A percentile compares a stretch with the other conserved stretches of the same genome.
Evolutionary conservation across 2,797 vertebrate species (phyloP).

Genomic region (Schizopygopsis pylzovi): DNA sequence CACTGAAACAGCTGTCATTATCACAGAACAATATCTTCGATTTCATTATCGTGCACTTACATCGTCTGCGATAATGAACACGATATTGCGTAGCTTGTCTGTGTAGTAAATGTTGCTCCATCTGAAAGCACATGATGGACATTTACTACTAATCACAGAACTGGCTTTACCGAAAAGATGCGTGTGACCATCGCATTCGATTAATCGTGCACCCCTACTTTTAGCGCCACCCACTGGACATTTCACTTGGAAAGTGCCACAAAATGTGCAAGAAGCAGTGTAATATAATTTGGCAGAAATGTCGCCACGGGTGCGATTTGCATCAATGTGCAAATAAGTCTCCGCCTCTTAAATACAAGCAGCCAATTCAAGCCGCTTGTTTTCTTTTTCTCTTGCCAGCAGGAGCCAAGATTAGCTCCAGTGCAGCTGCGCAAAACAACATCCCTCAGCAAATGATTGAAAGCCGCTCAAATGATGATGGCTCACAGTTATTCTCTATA

Average conservation of each 20-base stretch:
- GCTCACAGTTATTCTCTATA: conserved; percentile 9
- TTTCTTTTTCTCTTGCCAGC: conserved; percentile 25
- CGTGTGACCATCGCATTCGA: too few species aligned
- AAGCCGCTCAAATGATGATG: not conserved
- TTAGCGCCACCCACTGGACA: not conserved
- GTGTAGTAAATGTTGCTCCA: too few species aligned
- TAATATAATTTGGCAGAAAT: not conserved
- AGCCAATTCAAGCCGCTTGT: not conserved
- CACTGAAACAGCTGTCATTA: too few species aligned
- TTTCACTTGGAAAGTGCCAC: not conserved
- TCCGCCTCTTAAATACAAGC: not conserved
- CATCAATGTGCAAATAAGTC: conserved; percentile 29
- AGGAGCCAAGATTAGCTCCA: conserved; percentile 15
- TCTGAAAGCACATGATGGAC: too few species aligned
- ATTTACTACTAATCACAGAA: too few species aligned
- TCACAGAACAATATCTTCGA: too few species aligned
- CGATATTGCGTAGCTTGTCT: too few species aligned
- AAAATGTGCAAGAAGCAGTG: not conserved
- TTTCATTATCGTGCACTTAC: too few species aligned
- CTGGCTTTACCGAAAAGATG: too few species aligned
- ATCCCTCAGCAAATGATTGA: conserved; percentile 31
- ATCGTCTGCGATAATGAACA: too few species aligned
- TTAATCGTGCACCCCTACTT: not conserved
- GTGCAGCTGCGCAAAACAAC: conserved; percentile 14
- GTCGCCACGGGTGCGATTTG: not conserved